A percentile compares a stretch with the other conserved stretches of the same genome.
phyloP scores from a whole-genome alignment of 2,797 vertebrate genomes.

The Lepus townsendii region DNA sequence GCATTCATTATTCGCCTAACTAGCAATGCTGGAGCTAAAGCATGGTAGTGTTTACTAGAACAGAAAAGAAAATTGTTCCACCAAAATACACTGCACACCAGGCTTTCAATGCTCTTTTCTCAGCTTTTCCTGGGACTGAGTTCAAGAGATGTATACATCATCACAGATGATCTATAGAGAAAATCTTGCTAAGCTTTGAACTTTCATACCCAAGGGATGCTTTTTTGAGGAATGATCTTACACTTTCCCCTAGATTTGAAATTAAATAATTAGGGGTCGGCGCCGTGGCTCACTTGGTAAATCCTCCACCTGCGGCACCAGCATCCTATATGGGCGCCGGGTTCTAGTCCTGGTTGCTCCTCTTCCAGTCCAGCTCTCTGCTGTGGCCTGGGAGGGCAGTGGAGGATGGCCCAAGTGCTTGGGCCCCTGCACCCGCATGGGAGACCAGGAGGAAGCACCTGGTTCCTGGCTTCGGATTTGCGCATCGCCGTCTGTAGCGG shows the following conservation, averaged over 20 bases:
- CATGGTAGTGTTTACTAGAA: not conserved
- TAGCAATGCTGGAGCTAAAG: not conserved
- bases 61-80: not conserved
- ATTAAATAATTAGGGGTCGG: slow-evolving; percentile 43
- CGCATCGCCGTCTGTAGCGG: too few species aligned
- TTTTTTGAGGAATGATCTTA: slow-evolving; percentile 58
- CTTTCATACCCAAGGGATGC: not conserved
- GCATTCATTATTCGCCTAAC: slow-evolving; percentile 67
- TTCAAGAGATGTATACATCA: slow-evolving; percentile 24
- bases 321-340: too few species aligned
- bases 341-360: too few species aligned
- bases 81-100: not conserved
- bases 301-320: too few species aligned
- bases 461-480: too few species aligned
- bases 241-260: slow-evolving; percentile 37
- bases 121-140: slow-evolving; percentile 8
- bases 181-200: slow-evolving; percentile 11
- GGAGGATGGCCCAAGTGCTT: too few species aligned
- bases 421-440: too few species aligned
- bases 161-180: not conserved
- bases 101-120: not conserved
- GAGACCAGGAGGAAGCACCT: too few species aligned
- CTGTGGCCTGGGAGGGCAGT: too few species aligned
- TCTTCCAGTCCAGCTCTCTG: too few species aligned
- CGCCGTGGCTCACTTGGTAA: too few species aligned